These are phyloP conservation scores for Mugil cephalus DNA, from an alignment of 2,113 vertebrate genomes.

Conservation along the genomic window DNA sequence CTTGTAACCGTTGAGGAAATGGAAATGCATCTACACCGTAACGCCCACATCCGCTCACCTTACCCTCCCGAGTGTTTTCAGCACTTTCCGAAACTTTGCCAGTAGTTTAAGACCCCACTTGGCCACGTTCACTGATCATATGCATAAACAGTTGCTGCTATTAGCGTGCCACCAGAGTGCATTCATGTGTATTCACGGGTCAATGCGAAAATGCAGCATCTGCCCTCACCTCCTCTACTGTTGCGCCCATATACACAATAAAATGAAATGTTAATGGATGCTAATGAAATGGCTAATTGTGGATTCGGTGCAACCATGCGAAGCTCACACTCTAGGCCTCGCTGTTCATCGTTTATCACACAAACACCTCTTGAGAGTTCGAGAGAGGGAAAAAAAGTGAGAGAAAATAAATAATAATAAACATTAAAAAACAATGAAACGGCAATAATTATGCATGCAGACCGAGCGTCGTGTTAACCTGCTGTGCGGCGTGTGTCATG, in stretches of 20 bases:
- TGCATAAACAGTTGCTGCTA: constrained; percentile 61
- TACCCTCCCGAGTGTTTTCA: neutral
- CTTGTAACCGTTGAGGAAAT: neutral
- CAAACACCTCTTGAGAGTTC: constrained; percentile 66
- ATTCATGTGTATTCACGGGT: constrained; percentile 76
- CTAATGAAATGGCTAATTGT: constrained; percentile 85
- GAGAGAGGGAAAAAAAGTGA: neutral
- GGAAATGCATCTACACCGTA: neutral
- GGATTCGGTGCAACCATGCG: constrained; percentile 77
- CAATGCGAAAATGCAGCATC: constrained; percentile 70
- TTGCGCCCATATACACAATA: constrained; percentile 74
- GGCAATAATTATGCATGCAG: constrained; percentile 58
- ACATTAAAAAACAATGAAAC: constrained; percentile 70
- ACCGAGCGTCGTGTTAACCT: constrained; percentile 30
- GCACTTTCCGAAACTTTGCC: constrained; percentile 38
- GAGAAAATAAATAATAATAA: constrained; percentile 45
- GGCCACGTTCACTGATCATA: constrained; percentile 48
- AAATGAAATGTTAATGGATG: constrained; percentile 85
- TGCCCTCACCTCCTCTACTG: constrained; percentile 67
- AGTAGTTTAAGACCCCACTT: constrained; percentile 24
- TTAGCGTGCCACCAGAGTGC: constrained; percentile 55
- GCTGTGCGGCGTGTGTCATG: constrained; percentile 24
- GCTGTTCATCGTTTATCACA: constrained; percentile 73
- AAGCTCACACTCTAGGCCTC: constrained; percentile 64
- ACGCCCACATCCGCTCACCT: neutral